Evolutionary conservation across 2,888 invertebrate genomes (phyloP).

Genomic region (Allygus modestus): DNA sequence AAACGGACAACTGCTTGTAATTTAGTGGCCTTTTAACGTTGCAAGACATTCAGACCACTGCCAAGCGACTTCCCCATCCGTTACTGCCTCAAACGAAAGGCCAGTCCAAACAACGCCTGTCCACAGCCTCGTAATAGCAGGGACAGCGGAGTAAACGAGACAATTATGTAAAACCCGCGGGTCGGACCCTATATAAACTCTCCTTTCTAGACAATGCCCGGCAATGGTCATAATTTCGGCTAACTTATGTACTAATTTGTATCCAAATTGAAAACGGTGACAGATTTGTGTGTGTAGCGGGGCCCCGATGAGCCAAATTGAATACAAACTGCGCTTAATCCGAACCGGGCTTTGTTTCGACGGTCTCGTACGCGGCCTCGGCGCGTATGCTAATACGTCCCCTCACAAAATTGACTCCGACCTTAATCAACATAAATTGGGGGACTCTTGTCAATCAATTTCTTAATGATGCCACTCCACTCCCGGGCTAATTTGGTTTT

Average conservation of each 20-base stretch:
- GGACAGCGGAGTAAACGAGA: constrained; percentile 6
- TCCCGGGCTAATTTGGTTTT: constrained; percentile 13
- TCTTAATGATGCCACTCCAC: constrained; percentile 48
- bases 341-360: constrained; percentile 44
- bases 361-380: neutral
- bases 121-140: neutral
- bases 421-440: constrained; percentile 56
- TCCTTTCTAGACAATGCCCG: constrained; percentile 29
- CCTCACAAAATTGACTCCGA: constrained; percentile 42
- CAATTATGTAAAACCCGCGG: constrained; percentile 47
- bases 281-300: constrained; percentile 47
- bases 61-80: neutral
- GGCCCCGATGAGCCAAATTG: constrained; percentile 54
- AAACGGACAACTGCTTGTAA: neutral
- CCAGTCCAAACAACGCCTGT: neutral
- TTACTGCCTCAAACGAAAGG: neutral
- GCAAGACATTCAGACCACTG: neutral
- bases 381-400: constrained; percentile 51
- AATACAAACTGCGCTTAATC: constrained; percentile 56
- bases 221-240: constrained; percentile 50
- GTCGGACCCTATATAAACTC: neutral
- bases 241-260: constrained; percentile 59
- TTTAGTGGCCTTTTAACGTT: neutral
- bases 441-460: constrained; percentile 53
- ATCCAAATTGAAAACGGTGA: constrained; percentile 58